Evolutionary conservation across 23 tunicate genomes (phyloP).

Genomic region (Halocynthia aurantium): DNA sequence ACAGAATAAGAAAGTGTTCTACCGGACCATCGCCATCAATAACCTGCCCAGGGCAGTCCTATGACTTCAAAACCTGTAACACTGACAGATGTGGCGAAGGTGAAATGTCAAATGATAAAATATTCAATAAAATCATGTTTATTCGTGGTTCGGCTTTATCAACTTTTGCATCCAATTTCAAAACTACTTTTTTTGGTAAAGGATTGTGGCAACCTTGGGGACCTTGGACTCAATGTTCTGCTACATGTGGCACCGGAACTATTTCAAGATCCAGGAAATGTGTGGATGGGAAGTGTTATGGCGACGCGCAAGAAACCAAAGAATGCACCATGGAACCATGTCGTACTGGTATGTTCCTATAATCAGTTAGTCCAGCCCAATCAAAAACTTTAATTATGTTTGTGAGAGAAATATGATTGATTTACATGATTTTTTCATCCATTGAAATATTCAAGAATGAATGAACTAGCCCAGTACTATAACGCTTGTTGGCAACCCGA

Average conservation of each 20-base stretch:
- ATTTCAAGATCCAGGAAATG: not conserved
- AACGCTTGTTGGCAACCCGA: not conserved
- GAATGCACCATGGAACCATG: constrained; percentile 6
- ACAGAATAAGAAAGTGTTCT: constrained; percentile 12
- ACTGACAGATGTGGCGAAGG: constrained; percentile 3
- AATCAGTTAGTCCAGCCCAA: not conserved
- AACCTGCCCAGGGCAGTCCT: constrained; percentile 11
- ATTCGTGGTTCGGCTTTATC: not conserved
- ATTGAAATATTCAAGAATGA: no score
- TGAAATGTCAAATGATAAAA: not conserved
- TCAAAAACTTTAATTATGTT: not conserved
- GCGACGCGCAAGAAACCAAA: constrained; percentile 7
- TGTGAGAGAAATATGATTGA: no score
- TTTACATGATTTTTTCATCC: no score
- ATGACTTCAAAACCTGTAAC: constrained; percentile 10
- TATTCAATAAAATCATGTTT: not conserved
- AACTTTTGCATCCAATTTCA: not conserved
- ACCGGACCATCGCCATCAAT: constrained; percentile 6
- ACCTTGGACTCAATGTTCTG: constrained; percentile 15
- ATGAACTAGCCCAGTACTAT: not conserved
- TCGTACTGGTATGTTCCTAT: not conserved
- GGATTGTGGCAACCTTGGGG: constrained; percentile 14
- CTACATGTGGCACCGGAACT: constrained; percentile 11
- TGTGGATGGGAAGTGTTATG: constrained; percentile 12
- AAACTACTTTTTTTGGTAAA: not conserved